These are phyloP conservation scores for Acanthis flammea DNA, from an alignment of 2,797 vertebrate genomes.

Conservation along the genomic window DNA sequence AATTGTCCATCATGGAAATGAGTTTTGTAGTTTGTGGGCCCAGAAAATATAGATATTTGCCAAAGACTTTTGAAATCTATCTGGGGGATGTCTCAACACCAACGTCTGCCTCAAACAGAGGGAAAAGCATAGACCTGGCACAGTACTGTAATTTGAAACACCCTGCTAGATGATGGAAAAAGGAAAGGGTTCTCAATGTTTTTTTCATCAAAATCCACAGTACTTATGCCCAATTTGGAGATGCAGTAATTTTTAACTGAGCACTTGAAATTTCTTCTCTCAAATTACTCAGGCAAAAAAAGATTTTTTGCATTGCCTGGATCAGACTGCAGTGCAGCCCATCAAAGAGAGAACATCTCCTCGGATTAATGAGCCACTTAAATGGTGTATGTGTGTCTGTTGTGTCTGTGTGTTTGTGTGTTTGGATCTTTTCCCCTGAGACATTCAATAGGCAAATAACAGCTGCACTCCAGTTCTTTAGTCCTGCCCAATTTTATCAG, in stretches of 20 bases:
- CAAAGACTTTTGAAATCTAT: conserved; percentile 18
- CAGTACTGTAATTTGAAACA: conserved; percentile 4
- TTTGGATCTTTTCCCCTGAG: neutral
- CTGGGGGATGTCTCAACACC: neutral
- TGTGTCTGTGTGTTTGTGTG: neutral
- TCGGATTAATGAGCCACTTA: neutral
- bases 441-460: conserved; percentile 12
- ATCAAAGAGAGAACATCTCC: neutral
- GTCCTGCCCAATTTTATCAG: neutral
- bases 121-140: neutral
- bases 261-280: neutral
- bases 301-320: neutral
- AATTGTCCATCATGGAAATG: neutral
- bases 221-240: neutral
- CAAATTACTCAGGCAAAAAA: neutral
- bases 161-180: neutral
- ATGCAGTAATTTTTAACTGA: neutral
- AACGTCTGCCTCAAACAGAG: neutral
- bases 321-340: neutral
- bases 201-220: neutral
- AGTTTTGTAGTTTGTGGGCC: neutral
- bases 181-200: neutral
- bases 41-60: neutral
- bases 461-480: neutral
- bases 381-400: neutral